Evolutionary conservation across 2,797 vertebrate genomes (phyloP), one percentile per base, ranked within the genome.

Genomic region (Sebastes flavidus): DNA sequence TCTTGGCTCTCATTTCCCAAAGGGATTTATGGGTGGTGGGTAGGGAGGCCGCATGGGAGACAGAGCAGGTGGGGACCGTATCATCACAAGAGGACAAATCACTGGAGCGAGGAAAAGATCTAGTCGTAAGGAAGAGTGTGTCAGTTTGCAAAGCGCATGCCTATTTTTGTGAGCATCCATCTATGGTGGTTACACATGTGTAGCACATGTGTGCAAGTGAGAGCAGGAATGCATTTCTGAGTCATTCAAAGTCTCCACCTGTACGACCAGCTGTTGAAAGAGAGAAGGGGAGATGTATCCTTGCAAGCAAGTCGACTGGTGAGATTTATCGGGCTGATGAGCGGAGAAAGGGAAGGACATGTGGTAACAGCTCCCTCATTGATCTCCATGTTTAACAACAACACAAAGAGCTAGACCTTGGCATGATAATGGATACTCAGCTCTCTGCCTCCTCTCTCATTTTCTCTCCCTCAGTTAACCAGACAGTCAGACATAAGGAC

Each of bases 21-120:
- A 70, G 78, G 75, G 80, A 66, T 88, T 86, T 85, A 85, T 72
- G 76, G 83, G 76, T 74, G 68, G 58, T 32, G 16, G 61, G 52
- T 46, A 46, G 42, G 42, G 34, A 77, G 63, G 67, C 54, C 1
- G 7, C 12, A 63, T 25, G 80, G 63, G 61, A 80, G 80, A 74
- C 61, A 30, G 77, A 81, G 76, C 59, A 77, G 72, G 29, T 36
- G n/a, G 67, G 65, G 27, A n/a, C 18, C 58, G 25, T 62, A 58
- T 83, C 69, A 75, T 74, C 62, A 82, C 60, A 72, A 25, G 62
- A 63, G 34, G 46, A 81, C 52, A 74, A 81, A 77, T 74, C 71
- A 77, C 5, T 32, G n/a, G 25, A 55, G 27, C 56, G 29, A 8
- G 22, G 13, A 36, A 58, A 68, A 5, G 27, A 72, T 71, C 16